Percentiles rank a stretch among this genome's conserved stretches.
Evolutionary conservation across 2,113 vertebrate genomes (phyloP).

Genomic region (Gymnarchus niloticus): DNA sequence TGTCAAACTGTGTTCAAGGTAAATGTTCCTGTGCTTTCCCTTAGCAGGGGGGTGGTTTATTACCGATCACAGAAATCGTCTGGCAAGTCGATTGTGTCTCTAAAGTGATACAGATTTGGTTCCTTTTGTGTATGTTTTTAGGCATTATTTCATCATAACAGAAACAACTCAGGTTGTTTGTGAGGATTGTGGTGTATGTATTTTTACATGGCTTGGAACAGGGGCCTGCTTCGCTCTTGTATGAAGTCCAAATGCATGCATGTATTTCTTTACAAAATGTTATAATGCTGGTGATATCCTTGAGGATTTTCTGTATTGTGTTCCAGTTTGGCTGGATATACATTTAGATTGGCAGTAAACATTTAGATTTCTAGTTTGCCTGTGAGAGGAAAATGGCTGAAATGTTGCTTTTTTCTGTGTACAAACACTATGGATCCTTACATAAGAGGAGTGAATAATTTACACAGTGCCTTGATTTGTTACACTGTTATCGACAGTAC

Average conservation of each 20-base stretch:
- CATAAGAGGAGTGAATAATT: slow-evolving; percentile 29
- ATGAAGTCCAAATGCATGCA: not conserved
- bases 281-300: not conserved
- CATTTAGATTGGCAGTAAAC: not conserved
- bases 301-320: not conserved
- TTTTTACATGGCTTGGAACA: not conserved
- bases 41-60: not conserved
- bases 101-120: not conserved
- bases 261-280: not conserved
- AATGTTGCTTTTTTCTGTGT: slow-evolving; percentile 18
- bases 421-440: slow-evolving; percentile 23
- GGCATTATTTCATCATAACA: not conserved
- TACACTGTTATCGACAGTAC: not conserved
- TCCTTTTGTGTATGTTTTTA: no score
- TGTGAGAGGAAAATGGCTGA: not conserved
- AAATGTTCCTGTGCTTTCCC: not conserved
- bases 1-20: not conserved
- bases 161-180: not conserved
- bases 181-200: not conserved
- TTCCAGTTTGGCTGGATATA: not conserved
- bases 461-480: slow-evolving; percentile 9
- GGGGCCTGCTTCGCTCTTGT: not conserved
- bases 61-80: not conserved
- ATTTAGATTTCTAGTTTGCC: not conserved
- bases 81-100: not conserved